Evolutionary conservation across 1,140 invertebrate genomes (phyloP), one percentile per base, ranked within the genome.

Genomic region (Sinonovacula constricta): DNA sequence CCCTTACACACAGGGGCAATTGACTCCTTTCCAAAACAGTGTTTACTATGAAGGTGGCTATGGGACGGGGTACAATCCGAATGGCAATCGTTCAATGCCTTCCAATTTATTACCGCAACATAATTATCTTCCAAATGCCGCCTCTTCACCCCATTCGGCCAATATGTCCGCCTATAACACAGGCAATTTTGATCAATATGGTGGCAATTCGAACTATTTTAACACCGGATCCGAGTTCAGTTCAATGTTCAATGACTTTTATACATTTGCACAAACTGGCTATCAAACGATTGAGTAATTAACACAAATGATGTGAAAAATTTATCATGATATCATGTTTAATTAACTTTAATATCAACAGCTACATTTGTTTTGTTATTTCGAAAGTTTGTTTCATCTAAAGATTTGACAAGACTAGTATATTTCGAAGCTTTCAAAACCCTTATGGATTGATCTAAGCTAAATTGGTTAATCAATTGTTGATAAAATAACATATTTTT

Each of bases 1-100:
- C 70, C 39, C 75, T 63, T 63, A 69, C 67, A 69, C 66, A 22
- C 33, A 65, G 22, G 59, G 66, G 4, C 66, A 60, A 59, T 69
- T 63, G 70, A 78, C 60, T 24, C 54, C 31, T 66, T 70, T 60
- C 62, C 67, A 70, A 54, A 69, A 53, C 34, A 53, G 66, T 49
- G 39, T 62, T 62, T 78, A 69, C 67, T 63, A 70, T 62, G 66
- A 68, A 30, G 49, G 67, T 78, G 70, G 70, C 70, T 78, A 78
- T 31, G 51, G 66, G 57, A 36, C 54, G 26, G 75, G 56, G 31
- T 70, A 69, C 63, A 62, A 67, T n/a, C 26, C 33, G 15, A 33
- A 59, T 70, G 66, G 69, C 67, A 70, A 51, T 54, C 66, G 75
- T 30, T 62, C 75, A 69, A 78, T 78, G 75, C 49, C 75, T 2